Base-by-base conservation (phyloP, 2,797 vertebrate genomes). In the Antrozous pallidus region DNA sequence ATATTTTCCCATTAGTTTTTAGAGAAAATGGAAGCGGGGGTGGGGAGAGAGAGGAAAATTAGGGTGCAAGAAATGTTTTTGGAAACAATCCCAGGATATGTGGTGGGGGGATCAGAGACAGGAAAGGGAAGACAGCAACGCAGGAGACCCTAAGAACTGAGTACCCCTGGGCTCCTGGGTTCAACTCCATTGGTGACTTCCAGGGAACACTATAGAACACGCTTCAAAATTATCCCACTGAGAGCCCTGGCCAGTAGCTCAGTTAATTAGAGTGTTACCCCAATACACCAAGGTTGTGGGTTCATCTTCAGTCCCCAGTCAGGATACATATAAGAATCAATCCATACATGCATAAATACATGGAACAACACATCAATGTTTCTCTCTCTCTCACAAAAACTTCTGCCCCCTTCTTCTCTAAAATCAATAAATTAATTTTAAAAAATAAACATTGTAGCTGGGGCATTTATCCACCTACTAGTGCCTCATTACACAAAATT, bases 131-230 rank as follows among this genome's bases (percentile, higher is more conserved):
- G 42, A 9, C 0, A 14, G 31, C 36, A 42, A 14, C 2, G 2
- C 0, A 3, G 18, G 31, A 24, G 1, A 2, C 75, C 0, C 13
- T 0, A 4, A 13, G 42, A 58, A 75, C 61, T 18, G 49, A 16
- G 11, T 31, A 12, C n/a, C 11, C 3, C 18, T 1, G 33, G 61
- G 38, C 47, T 58, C 33, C 54, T 13, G 40, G 13, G 28, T 17
- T 36, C 16, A 1, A 5, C n/a, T 42, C 31, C 2, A 2, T 33
- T 22, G 5, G n/a, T 5, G 7, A 40, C 14, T 67, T 88, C 47
- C 3, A 65, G 40, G 22, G 38, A 42, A 18, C 26, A 51, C 2
- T 22, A 24, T 2, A 36, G 36, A 49, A 28, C 6, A 9, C 0
- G 2, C 51, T 49, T 45, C 51, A 36, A 24, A 78, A 12, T 1